Evolutionary conservation across 1,140 invertebrate species (phyloP).

Genomic region (silkworm (Bombyx mori)): ASM3026992v2 NC_085109.1:3167501-3168000

Average conservation of each 20-base stretch:
- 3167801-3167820: too few relatives aligned
- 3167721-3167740: too few relatives aligned
- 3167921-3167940: too few relatives aligned
- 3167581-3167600: slow-evolving; percentile 57
- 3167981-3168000: slow-evolving; percentile 53
- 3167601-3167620: slow-evolving; percentile 55
- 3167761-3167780: too few relatives aligned
- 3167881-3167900: too few relatives aligned
- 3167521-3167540: neutral
- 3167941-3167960: slow-evolving; percentile 7
- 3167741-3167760: too few relatives aligned
- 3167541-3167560: neutral
- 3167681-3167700: slow-evolving; percentile 49
- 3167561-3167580: slow-evolving; percentile 36
- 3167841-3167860: too few relatives aligned
- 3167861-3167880: too few relatives aligned
- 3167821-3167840: too few relatives aligned
- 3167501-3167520: neutral
- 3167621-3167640: slow-evolving; percentile 47
- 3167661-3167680: slow-evolving; percentile 55
- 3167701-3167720: too few relatives aligned
- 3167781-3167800: too few relatives aligned
- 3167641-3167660: slow-evolving; percentile 30
- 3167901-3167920: too few relatives aligned
- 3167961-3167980: slow-evolving; percentile 46